Base-by-base conservation (phyloP, 2,888 invertebrate species). In the Drosophila mettleri region DNA sequence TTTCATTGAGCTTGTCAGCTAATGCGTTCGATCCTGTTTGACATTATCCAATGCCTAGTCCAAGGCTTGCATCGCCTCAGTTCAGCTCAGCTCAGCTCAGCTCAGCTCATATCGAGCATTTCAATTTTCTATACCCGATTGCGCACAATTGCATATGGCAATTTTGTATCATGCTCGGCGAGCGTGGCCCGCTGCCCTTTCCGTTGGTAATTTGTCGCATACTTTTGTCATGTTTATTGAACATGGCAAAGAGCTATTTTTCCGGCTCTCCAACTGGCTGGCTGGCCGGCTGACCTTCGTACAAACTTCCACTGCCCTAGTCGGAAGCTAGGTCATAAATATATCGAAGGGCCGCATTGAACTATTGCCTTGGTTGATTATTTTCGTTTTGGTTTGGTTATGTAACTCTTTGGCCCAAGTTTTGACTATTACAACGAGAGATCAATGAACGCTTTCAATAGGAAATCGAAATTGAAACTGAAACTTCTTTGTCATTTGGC, bases 381-480 rank as follows among this genome's bases (percentile, higher is more conserved):
- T n/a, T n/a, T 14, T 33, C 3, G 33, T 43, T 46, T 70, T 60
- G 59, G n/a, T 24, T 51, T 57, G 27, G 27, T 63, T 74, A 68
- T 74, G 43, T 43, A 43, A 43, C n/a, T 70, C 29, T 7, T 5
- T 27, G 20, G 29, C 31, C 60, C 36, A 60, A 69, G 74, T 53
- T 12, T 46, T 43, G 18, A 57, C 36, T 48, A 62, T 65, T 58
- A 57, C 59, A 68, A 48, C 60, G 38, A 64, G 49, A 88, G 86
- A 82, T 83, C 88, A 88, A 83, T 72, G 83, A 83, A 83, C 88
- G 88, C 68, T 57, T 72, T 87, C 74, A 81, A 85, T 87, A 76
- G 88, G 80, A 86, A 83, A 88, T 82, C 80, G 72, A 87, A 74
- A 43, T 65, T 65, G 57, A 78, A 73, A 77, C 59, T 49, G 46